Conservation (phyloP, 1,140 invertebrate species). For the Drosophila ficusphila region DNA sequence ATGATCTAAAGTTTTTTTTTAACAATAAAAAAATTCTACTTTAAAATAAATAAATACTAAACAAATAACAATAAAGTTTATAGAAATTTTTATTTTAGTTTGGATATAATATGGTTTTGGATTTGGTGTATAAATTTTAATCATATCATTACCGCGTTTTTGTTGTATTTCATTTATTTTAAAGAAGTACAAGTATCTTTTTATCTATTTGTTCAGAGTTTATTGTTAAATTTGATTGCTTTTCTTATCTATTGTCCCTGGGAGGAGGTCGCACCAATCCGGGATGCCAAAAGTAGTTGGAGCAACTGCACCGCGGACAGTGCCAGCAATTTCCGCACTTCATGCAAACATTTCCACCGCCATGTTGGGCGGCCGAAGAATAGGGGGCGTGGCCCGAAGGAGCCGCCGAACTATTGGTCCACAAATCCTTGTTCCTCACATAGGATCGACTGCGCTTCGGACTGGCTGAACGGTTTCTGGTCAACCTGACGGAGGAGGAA, state of each 20-base stretch:
- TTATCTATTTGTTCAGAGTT: too few relatives aligned
- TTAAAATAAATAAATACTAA: too few relatives aligned
- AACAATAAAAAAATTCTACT: too few relatives aligned
- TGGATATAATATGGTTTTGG: too few relatives aligned
- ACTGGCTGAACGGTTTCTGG: constrained; percentile 1
- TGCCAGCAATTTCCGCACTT: constrained; percentile 42
- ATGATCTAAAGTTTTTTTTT: too few relatives aligned
- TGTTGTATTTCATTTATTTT: too few relatives aligned
- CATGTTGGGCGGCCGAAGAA: constrained; percentile 8
- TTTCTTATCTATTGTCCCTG: constrained; percentile 1
- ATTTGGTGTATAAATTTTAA: too few relatives aligned
- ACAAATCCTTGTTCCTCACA: constrained; percentile 19
- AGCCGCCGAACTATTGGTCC: constrained; percentile 1
- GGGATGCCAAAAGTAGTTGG: constrained; percentile 52
- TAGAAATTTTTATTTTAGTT: too few relatives aligned
- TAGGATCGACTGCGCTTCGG: constrained; percentile 23
- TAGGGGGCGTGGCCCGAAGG: not conserved
- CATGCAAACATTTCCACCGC: constrained; percentile 30
- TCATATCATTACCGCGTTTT: too few relatives aligned
- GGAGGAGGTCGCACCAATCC: constrained; percentile 9
- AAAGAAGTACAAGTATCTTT: too few relatives aligned
- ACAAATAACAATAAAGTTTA: too few relatives aligned
- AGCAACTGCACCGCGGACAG: constrained; percentile 42
- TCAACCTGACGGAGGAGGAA: not conserved
- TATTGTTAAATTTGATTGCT: too few relatives aligned